phyloP scores from a whole-genome alignment of 2,888 invertebrate genomes.

The Andrena praecox region DNA sequence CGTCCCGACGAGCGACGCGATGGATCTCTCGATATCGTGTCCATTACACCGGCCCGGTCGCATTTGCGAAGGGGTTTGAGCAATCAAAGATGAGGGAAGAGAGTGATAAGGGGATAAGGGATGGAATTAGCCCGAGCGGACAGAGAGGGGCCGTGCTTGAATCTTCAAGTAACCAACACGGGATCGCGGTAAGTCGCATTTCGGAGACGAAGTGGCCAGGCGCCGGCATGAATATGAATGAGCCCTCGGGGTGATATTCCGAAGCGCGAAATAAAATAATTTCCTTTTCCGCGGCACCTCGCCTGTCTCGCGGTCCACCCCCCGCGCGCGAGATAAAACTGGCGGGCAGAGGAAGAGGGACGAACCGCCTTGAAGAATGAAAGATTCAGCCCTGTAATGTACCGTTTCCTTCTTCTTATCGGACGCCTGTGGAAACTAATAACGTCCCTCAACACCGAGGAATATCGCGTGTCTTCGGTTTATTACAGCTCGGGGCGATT shows the following conservation, averaged over 20 bases:
- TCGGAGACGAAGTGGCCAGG: conserved; percentile 76
- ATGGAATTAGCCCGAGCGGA: conserved; percentile 60
- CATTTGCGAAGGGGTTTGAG: neutral
- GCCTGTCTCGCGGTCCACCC: conserved; percentile 47
- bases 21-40: neutral
- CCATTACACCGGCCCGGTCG: neutral
- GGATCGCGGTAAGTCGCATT: conserved; percentile 64
- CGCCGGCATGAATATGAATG: conserved; percentile 81
- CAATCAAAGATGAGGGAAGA: conserved; percentile 49
- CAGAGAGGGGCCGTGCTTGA: conserved; percentile 55
- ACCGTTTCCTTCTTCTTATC: neutral
- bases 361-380: conserved; percentile 1
- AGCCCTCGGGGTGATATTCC: conserved; percentile 66
- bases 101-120: conserved; percentile 58
- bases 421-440: neutral
- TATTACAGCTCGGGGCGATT: neutral
- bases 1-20: neutral
- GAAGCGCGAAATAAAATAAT: conserved; percentile 78
- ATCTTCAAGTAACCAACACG: conserved; percentile 70
- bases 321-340: conserved; percentile 23
- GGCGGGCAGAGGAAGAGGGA: neutral
- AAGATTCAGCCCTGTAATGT: neutral
- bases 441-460: neutral
- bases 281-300: conserved; percentile 58
- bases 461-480: conserved; percentile 4